Conservation (phyloP, 2,888 invertebrate genomes). For the Tridacna gigas region DNA sequence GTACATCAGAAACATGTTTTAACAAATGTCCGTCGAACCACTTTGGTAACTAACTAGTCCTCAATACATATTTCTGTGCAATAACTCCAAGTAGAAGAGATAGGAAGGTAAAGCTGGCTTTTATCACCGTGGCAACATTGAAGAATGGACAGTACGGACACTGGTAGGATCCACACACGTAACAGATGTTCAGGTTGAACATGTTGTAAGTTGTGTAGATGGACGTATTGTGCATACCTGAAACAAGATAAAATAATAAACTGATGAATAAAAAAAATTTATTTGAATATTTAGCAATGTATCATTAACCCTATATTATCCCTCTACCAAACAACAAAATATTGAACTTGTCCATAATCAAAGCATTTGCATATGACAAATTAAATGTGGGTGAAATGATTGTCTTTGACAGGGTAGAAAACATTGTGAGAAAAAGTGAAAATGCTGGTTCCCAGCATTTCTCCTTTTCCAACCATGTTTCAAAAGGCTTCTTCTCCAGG, state of each 20-base stretch:
- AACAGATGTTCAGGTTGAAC: slow-evolving; percentile 84
- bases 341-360: too few relatives aligned
- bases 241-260: slow-evolving; percentile 37
- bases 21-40: slow-evolving; percentile 64
- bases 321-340: too few relatives aligned
- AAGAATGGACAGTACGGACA: slow-evolving; percentile 85
- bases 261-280: too few relatives aligned
- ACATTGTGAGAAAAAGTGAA: too few relatives aligned
- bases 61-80: slow-evolving; percentile 65
- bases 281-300: background rate
- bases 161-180: slow-evolving; percentile 85
- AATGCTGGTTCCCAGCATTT: too few relatives aligned
- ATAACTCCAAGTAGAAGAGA: slow-evolving; percentile 68
- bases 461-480: too few relatives aligned
- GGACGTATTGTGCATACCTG: slow-evolving; percentile 83
- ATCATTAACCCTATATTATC: background rate
- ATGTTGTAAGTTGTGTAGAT: slow-evolving; percentile 82
- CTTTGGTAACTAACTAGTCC: slow-evolving; percentile 57
- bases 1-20: slow-evolving; percentile 92
- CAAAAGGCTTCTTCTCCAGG: too few relatives aligned
- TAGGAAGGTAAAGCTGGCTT: slow-evolving; percentile 71
- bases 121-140: slow-evolving; percentile 78
- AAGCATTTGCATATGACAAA: too few relatives aligned
- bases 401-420: too few relatives aligned
- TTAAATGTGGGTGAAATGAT: too few relatives aligned